Conservation (phyloP, 2,113 vertebrate genomes). For the Vireo altiloquus region DNA sequence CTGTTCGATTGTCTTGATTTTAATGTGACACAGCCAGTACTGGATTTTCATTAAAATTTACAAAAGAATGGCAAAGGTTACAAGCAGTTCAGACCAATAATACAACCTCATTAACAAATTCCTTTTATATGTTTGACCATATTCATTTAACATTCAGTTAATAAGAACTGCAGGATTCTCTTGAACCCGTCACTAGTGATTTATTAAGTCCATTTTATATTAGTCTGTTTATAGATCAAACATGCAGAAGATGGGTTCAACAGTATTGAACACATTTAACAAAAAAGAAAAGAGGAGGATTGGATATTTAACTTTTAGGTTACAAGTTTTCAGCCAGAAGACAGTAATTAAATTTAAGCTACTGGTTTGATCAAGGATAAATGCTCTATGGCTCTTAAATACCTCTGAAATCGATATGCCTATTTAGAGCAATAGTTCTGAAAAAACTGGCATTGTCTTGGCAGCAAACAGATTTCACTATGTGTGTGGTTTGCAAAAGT, state of each 20-base stretch:
- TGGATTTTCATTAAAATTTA: constrained; percentile 47
- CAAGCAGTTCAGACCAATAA: constrained; percentile 23
- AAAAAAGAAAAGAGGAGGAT: neutral
- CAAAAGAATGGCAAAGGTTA: constrained; percentile 26
- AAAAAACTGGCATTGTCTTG: constrained; percentile 1
- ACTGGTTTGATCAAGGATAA: constrained; percentile 55
- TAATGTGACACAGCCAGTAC: neutral
- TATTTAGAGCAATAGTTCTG: constrained; percentile 42
- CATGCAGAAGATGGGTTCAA: constrained; percentile 41
- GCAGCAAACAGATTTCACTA: neutral
- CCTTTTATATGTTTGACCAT: constrained; percentile 16
- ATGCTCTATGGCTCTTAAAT: constrained; percentile 44
- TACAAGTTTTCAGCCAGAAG: constrained; percentile 37
- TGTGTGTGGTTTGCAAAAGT: neutral
- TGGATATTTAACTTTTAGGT: constrained; percentile 34
- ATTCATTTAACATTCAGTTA: constrained; percentile 50
- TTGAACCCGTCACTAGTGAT: constrained; percentile 71
- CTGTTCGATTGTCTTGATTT: constrained; percentile 14
- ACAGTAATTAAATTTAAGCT: constrained; percentile 64
- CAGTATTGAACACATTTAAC: constrained; percentile 61
- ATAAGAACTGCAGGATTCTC: constrained; percentile 48
- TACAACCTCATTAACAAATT: constrained; percentile 28
- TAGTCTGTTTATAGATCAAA: constrained; percentile 76
- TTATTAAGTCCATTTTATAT: constrained; percentile 75
- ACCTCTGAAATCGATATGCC: constrained; percentile 65